Evolutionary conservation across 2,888 invertebrate genomes (phyloP).

Genomic region (Strigamia crassipes): DNA sequence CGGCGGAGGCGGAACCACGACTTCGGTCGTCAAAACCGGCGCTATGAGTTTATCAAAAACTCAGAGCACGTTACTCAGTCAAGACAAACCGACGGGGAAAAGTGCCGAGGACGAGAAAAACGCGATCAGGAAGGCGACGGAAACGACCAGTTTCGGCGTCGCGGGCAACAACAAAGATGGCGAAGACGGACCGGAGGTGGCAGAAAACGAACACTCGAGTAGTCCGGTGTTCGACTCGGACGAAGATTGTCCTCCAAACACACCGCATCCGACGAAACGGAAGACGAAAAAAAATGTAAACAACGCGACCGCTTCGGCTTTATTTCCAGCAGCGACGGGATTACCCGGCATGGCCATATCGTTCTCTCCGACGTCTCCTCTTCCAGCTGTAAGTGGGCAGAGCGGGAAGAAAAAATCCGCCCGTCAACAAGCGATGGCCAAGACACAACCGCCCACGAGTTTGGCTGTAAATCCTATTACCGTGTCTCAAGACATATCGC

Average conservation of each 20-base stretch:
- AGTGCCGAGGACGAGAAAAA: conserved; percentile 56
- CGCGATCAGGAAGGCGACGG: conserved; percentile 66
- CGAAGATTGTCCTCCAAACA: conserved; percentile 67
- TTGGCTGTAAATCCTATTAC: conserved; percentile 62
- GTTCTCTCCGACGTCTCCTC: conserved; percentile 1
- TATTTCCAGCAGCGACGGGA: conserved; percentile 45
- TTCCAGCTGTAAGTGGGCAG: neutral
- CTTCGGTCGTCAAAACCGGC: conserved; percentile 56
- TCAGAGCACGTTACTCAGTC: conserved; percentile 69
- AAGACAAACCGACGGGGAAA: conserved; percentile 70
- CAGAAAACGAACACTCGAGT: conserved; percentile 79
- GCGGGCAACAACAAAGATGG: conserved; percentile 53
- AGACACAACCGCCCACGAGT: conserved; percentile 48
- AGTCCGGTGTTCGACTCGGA: conserved; percentile 93
- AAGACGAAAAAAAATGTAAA: conserved; percentile 41
- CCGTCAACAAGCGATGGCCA: neutral
- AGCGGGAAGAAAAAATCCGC: conserved; percentile 14
- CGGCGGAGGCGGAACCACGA: conserved; percentile 56
- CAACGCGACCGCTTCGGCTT: conserved; percentile 43
- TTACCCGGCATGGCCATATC: conserved; percentile 45
- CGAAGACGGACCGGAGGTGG: conserved; percentile 54
- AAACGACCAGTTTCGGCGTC: conserved; percentile 58
- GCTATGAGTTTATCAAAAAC: conserved; percentile 70
- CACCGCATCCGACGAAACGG: conserved; percentile 14
- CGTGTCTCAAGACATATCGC: conserved; percentile 69